These are phyloP conservation scores for Manis crassicaudata DNA, from an alignment of 2,797 vertebrate genomes.

Conservation along the genomic window DNA sequence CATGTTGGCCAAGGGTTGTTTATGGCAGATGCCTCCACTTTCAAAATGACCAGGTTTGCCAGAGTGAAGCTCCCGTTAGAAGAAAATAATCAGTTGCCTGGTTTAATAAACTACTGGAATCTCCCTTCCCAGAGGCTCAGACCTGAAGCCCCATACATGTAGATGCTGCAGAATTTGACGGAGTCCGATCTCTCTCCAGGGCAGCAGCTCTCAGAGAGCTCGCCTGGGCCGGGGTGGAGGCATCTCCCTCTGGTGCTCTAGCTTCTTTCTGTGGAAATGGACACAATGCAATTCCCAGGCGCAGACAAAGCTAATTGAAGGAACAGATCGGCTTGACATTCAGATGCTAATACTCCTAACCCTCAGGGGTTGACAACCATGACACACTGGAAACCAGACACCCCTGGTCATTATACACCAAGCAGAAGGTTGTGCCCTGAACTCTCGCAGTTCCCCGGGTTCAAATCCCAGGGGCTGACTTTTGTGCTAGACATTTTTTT, in stretches of 20 bases:
- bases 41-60: background rate
- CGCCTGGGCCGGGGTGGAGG: slow-evolving; percentile 63
- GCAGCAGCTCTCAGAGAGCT: slow-evolving; percentile 56
- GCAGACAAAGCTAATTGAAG: slow-evolving; percentile 69
- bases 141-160: slow-evolving; percentile 52
- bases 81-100: background rate
- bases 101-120: background rate
- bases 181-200: background rate
- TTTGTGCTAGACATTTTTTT: slow-evolving; percentile 7
- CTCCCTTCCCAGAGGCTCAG: slow-evolving; percentile 22
- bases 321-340: background rate
- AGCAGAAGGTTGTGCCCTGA: background rate
- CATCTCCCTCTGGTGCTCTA: slow-evolving; percentile 61
- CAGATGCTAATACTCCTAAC: slow-evolving; percentile 77
- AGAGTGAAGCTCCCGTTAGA: background rate
- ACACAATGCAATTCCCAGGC: slow-evolving; percentile 72
- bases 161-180: slow-evolving; percentile 56
- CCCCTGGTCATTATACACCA: slow-evolving; percentile 17
- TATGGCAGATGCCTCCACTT: fast-evolving
- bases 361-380: slow-evolving; percentile 62
- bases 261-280: slow-evolving; percentile 60
- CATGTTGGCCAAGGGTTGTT: too few relatives aligned
- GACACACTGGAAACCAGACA: slow-evolving; percentile 65
- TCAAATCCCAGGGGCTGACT: slow-evolving; percentile 44
- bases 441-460: slow-evolving; percentile 15